Evolutionary conservation across 2,113 vertebrate genomes (phyloP), one percentile per base, ranked within the genome.

Genomic region (Rhynchopsitta pachyrhyncha): DNA sequence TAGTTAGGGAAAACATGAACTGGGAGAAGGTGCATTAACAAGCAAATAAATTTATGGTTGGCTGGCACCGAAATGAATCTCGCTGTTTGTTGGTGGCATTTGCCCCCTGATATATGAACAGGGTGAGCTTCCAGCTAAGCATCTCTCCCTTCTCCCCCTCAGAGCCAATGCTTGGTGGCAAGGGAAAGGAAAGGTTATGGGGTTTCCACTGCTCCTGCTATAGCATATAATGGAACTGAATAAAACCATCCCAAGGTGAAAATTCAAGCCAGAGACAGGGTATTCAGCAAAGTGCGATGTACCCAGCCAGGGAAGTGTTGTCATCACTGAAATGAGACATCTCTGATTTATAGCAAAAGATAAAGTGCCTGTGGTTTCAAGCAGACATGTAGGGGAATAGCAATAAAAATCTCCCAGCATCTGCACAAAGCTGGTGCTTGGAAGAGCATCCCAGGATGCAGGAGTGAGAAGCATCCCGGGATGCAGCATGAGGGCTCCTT

Each of bases 1-100:
- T 97, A 93, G 47, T 97, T 98, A 98, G 89, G 84, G 93, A 96
- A 96, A 98, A 90, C 97, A 95, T 85, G 83, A 94, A 94, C 96
- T 93, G 73, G 86, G 86, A 82, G 95, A 93, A 95, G 96, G 89
- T 97, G 95, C 95, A 95, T 97, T 97, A 97, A 92, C 88, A 92
- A 97, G 90, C 86, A 97, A 95, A 97, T 97, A 95, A 93, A 97
- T 98, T 95, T 82, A 74, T 97, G 88, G 89, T 10, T 6, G 27
- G 82, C 86, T 94, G 90, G 93, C 70, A 85, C 73, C 88, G 24
- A 94, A 96, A 88, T 44, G 89, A 80, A 93, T 88, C 90, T 41
- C 1, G 1, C 79, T 83, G 60, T 84, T 92, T 93, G 94, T 91
- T 17, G 0, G 88, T 5, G 2, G 85, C 8, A 6, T 83, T 97